A percentile compares a stretch with the other conserved stretches of the same genome.
These are phyloP conservation scores for Pseudomyrmex pallidus DNA, from an alignment of 1,140 invertebrate genomes.

Conservation along the genomic window DNA sequence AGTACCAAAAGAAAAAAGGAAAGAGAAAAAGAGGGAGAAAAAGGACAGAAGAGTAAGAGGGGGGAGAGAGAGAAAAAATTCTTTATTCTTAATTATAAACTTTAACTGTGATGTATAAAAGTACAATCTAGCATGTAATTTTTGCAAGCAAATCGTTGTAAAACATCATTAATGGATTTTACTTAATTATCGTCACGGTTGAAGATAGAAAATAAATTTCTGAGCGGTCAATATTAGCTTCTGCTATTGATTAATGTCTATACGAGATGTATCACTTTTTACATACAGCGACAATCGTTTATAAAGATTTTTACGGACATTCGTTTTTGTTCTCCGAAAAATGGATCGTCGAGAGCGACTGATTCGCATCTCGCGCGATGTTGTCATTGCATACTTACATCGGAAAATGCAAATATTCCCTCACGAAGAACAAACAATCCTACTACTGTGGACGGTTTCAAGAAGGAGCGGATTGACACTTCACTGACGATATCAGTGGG, in stretches of 20 bases:
- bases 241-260: conserved; percentile 23
- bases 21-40: no score
- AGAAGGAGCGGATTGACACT: conserved; percentile 63
- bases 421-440: conserved; percentile 48
- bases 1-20: no score
- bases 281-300: neutral
- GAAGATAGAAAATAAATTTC: conserved; percentile 24
- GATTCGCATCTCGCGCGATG: neutral
- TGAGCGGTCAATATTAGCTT: conserved; percentile 16
- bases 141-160: neutral
- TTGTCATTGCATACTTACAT: conserved; percentile 74
- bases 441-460: conserved; percentile 35
- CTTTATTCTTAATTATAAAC: no score
- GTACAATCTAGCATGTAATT: neutral
- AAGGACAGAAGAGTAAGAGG: no score
- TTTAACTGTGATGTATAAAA: no score
- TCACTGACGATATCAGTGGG: conserved; percentile 6
- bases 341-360: neutral
- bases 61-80: no score
- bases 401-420: conserved; percentile 42
- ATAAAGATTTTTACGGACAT: neutral
- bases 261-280: neutral
- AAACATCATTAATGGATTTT: neutral
- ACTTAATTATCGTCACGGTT: neutral
- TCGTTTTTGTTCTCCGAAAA: no score